Evolutionary conservation across 2,888 invertebrate genomes (phyloP).

Genomic region (Drosophila mayaguana): DNA sequence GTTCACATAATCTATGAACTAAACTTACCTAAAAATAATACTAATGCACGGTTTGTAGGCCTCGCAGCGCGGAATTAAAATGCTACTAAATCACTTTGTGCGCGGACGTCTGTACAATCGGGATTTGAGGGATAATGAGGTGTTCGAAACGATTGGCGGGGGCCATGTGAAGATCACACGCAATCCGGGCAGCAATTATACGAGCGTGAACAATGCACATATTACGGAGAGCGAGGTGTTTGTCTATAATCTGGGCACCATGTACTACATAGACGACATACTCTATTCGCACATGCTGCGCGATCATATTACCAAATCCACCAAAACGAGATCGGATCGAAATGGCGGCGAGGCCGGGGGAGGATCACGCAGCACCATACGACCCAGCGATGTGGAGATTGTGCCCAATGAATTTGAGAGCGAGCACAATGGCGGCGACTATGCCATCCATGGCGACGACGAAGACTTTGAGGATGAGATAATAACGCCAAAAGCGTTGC

Average conservation of each 20-base stretch:
- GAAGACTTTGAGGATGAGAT: constrained; percentile 85
- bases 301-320: constrained; percentile 79
- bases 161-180: constrained; percentile 86
- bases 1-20: constrained; percentile 16
- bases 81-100: constrained; percentile 88
- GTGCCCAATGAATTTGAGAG: constrained; percentile 84
- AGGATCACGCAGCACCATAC: constrained; percentile 69
- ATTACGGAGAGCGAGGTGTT: constrained; percentile 88
- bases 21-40: not conserved
- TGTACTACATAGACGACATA: constrained; percentile 88
- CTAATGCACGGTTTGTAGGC: constrained; percentile 80
- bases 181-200: constrained; percentile 85
- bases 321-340: constrained; percentile 75
- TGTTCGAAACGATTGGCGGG: constrained; percentile 87
- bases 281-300: constrained; percentile 85
- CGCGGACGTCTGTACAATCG: constrained; percentile 87
- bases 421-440: constrained; percentile 82
- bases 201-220: constrained; percentile 86
- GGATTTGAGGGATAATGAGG: constrained; percentile 86
- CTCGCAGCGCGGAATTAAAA: constrained; percentile 87
- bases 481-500: constrained; percentile 85
- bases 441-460: constrained; percentile 83
- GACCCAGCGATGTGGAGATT: constrained; percentile 84
- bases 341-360: constrained; percentile 57
- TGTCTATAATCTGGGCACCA: constrained; percentile 88